A percentile compares a stretch with the other conserved stretches of the same genome.
Evolutionary conservation across 2,888 invertebrate species (phyloP).

Genomic region (Trachelus iudaicus): DNA sequence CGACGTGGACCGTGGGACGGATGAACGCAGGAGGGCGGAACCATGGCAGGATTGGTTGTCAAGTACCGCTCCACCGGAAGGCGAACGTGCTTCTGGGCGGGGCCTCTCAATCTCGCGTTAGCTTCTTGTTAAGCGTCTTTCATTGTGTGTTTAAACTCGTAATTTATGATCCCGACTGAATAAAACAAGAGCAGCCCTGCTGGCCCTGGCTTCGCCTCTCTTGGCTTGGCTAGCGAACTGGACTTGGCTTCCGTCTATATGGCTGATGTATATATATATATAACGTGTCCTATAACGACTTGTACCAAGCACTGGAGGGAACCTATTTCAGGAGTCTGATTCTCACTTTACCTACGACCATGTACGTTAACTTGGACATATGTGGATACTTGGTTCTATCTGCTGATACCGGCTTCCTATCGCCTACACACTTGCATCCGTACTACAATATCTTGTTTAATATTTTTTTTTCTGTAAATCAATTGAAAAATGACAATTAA

Average conservation of each 20-base stretch:
- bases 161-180: slow-evolving; percentile 67
- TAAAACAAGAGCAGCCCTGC: slow-evolving; percentile 60
- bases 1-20: slow-evolving; percentile 24
- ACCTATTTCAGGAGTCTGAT: background rate
- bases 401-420: background rate
- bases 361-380: background rate
- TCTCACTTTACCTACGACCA: background rate
- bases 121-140: slow-evolving; percentile 67
- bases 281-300: background rate
- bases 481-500: background rate
- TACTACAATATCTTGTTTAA: background rate
- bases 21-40: slow-evolving; percentile 40
- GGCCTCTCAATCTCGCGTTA: slow-evolving; percentile 66
- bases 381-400: background rate
- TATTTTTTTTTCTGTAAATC: background rate
- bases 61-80: slow-evolving; percentile 43
- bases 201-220: slow-evolving; percentile 2
- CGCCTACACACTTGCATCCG: background rate
- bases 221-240: background rate
- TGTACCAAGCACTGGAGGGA: background rate
- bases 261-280: background rate
- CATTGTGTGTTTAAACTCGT: slow-evolving; percentile 67
- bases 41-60: slow-evolving; percentile 45
- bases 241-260: background rate
- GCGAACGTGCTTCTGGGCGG: slow-evolving; percentile 49